Conservation (phyloP, 2,113 vertebrate genomes). For the Bufo gargarizans region DNA sequence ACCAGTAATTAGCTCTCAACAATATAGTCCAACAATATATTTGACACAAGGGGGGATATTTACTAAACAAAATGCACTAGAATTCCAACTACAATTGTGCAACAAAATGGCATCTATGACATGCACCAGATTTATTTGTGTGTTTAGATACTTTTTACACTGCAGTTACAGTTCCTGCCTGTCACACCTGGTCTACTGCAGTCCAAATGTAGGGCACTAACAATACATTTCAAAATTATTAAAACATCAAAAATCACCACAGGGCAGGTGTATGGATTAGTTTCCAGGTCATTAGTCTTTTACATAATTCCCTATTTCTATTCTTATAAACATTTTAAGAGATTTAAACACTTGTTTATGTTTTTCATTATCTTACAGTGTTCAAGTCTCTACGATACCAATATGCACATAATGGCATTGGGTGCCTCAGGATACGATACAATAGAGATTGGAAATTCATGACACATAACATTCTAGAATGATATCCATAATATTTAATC, state of each 20-base stretch:
- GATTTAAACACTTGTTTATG: background rate
- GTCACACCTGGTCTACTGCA: background rate
- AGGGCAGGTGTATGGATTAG: background rate
- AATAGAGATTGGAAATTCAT: background rate
- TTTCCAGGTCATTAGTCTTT: background rate
- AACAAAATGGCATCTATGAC: no score
- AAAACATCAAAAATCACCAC: no score
- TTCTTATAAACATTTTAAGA: background rate
- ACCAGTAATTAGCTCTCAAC: no score
- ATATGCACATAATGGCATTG: background rate
- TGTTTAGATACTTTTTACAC: no score
- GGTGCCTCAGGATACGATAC: background rate
- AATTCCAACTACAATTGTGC: no score
- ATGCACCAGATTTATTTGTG: no score
- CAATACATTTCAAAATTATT: no score
- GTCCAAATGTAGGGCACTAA: no score
- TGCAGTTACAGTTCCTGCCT: no score
- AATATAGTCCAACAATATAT: no score
- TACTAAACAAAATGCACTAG: no score
- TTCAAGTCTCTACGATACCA: background rate
- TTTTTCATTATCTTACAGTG: background rate
- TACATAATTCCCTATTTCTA: background rate
- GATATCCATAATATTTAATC: background rate
- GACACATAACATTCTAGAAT: background rate
- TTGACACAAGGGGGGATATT: no score